Base-by-base conservation (phyloP, 2,113 vertebrate species). In the Gambusia holbrooki region DNA sequence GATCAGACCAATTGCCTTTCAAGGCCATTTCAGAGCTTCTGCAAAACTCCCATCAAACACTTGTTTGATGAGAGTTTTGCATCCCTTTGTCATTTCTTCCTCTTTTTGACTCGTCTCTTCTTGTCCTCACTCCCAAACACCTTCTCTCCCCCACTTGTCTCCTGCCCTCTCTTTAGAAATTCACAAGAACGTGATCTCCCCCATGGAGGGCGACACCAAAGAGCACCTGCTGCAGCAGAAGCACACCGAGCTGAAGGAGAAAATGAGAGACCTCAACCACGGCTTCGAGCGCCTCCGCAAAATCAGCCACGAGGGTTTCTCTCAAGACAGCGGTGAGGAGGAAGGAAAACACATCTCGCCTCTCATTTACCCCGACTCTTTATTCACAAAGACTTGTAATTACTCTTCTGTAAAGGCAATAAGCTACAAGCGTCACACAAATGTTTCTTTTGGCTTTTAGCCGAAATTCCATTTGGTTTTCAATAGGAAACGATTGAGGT, bases 291-390 rank as follows among this genome's bases (percentile, higher is more conserved):
- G 97, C 6, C 94, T 99, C 73, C 94, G 95, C 30, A 96, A 92
- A 79, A 92, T 99, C 89, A 97, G 96, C 89, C 96, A 96, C 58
- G 95, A 97, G 87, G 98, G 98, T 77, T 99, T 96, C 61, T 90
- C 90, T 0, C 37, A 92, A 14, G 89, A 93, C 76, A 95, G 95
- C 0, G 97, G 98, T 99, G 93, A 58, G 93, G 40, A 42, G 62
- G 15, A 48, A 12, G 42, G 17, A 4, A 37, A 66, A 17, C 74
- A 17, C 64, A 28, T 71, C 66, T 71, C 27, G 48, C 19, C 51
- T 27, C 5, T 69, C 66, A n/a, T 58, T n/a, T 13, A 6, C 30
- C 45, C 32, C 70, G 51, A 67, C 29, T 17, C 28, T 28, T 62
- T 72, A 48, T 69, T 83, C 71, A 66, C 77, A 70, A 11, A 65